Percentiles rank a stretch among this genome's conserved stretches.
These are phyloP conservation scores for Terebella lapidaria DNA, from an alignment of 2,888 invertebrate species.

Conservation along the genomic window DNA sequence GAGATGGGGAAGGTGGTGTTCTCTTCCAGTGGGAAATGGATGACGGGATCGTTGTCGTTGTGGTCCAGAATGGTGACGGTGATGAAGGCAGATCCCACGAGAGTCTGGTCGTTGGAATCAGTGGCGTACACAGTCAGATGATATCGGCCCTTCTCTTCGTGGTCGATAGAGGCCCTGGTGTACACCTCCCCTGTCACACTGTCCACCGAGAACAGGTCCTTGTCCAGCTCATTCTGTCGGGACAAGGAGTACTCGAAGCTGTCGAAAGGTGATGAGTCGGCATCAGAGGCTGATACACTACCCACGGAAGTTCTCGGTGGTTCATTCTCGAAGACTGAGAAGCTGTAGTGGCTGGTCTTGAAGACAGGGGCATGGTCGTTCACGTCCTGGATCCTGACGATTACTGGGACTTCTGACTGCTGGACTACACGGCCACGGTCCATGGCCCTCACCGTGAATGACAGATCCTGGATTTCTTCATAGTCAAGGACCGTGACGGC, in stretches of 20 bases:
- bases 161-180: constrained; percentile 17
- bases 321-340: constrained; percentile 20
- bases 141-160: constrained; percentile 18
- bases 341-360: constrained; percentile 13
- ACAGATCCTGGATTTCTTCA: constrained; percentile 12
- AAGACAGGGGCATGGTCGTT: constrained; percentile 24
- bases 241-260: constrained; percentile 14
- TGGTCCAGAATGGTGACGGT: constrained; percentile 21
- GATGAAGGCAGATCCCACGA: constrained; percentile 16
- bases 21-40: constrained; percentile 11
- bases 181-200: constrained; percentile 14
- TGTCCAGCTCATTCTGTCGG: background rate
- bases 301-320: constrained; percentile 15
- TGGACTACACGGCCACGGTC: constrained; percentile 35
- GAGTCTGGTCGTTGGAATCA: constrained; percentile 3
- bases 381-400: constrained; percentile 34
- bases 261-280: constrained; percentile 9
- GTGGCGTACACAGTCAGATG: constrained; percentile 13
- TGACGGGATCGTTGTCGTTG: constrained; percentile 24
- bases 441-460: constrained; percentile 35
- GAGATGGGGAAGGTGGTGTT: constrained; percentile 12
- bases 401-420: constrained; percentile 31
- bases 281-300: constrained; percentile 18
- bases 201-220: constrained; percentile 15
- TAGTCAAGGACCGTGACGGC: constrained; percentile 19